Evolutionary conservation across 64 coral and sea anemone genomes (phyloP).

Genomic region (Stichodactyla mertensii): DNA sequence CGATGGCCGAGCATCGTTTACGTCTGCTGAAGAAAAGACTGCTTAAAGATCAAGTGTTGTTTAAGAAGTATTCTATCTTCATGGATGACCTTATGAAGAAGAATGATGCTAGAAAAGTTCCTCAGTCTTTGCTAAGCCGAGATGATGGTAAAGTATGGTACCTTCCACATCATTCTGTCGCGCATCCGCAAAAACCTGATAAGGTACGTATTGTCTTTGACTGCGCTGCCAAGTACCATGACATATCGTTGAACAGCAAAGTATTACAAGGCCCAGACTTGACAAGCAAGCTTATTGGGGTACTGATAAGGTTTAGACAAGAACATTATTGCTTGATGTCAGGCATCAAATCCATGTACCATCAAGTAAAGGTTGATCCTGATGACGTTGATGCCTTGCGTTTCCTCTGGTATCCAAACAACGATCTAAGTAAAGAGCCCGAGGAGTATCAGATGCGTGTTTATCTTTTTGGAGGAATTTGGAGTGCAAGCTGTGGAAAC

Average conservation of each 20-base stretch:
- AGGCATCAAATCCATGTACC: conserved; percentile 19
- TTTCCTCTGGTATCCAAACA: background rate
- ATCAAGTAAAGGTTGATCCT: conserved; percentile 1
- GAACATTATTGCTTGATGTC: background rate
- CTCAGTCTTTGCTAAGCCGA: background rate
- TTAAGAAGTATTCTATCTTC: conserved; percentile 29
- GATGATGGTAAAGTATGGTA: conserved; percentile 48
- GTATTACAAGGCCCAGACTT: conserved; percentile 43
- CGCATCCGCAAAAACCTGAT: conserved; percentile 37
- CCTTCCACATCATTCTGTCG: conserved; percentile 43
- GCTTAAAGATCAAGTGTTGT: conserved; percentile 17
- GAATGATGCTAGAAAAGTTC: conserved; percentile 37
- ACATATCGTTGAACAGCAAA: conserved; percentile 28
- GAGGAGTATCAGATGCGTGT: background rate
- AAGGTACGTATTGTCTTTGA: conserved; percentile 52
- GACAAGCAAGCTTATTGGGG: background rate
- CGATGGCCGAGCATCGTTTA: background rate
- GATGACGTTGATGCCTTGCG: conserved; percentile 2
- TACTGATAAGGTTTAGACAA: conserved; percentile 25
- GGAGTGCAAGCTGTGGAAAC: conserved; percentile 6
- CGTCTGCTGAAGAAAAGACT: conserved; percentile 2
- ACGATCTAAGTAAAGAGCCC: background rate
- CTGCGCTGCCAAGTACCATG: conserved; percentile 40
- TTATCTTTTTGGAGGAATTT: conserved; percentile 1
- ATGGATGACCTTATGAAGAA: conserved; percentile 48